phyloP scores from a whole-genome alignment of 2,113 vertebrate genomes.

The Sterrhoptilus dennistouni region DNA sequence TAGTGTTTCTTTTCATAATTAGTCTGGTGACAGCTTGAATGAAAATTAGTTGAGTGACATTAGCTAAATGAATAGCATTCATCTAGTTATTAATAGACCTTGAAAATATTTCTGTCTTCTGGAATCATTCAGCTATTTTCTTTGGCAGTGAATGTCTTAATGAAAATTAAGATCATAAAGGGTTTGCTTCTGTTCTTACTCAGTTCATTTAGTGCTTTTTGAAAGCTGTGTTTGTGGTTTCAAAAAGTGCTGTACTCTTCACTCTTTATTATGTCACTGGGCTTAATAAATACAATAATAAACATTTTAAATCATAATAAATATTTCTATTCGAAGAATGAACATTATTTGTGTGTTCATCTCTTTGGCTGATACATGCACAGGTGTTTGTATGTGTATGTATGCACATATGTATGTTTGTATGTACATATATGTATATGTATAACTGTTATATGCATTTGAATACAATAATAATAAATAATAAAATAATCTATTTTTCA shows the following conservation, averaged over 20 bases:
- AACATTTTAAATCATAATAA: neutral
- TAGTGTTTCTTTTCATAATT: neutral
- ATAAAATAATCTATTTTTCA: neutral
- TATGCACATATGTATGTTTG: too few species aligned
- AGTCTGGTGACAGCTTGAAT: neutral
- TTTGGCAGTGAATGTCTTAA: constrained; percentile 43
- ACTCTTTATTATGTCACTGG: neutral
- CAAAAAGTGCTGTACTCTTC: neutral
- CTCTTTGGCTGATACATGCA: neutral
- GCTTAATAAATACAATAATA: neutral
- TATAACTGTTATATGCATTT: neutral
- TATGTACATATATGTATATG: neutral
- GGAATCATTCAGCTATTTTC: constrained; percentile 51
- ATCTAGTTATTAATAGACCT: constrained; percentile 56
- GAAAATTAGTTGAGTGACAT: constrained; percentile 24
- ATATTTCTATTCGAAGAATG: neutral
- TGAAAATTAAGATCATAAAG: neutral
- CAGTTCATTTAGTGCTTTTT: neutral
- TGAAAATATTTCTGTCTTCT: constrained; percentile 53
- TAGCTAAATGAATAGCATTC: constrained; percentile 44
- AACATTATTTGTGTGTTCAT: neutral
- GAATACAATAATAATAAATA: neutral
- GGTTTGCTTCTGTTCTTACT: neutral
- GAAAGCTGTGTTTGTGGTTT: neutral
- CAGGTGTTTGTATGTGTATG: neutral